Evolutionary conservation across 2,113 vertebrate species (phyloP).

Genomic region (Choloepus hoffmanni): DNA sequence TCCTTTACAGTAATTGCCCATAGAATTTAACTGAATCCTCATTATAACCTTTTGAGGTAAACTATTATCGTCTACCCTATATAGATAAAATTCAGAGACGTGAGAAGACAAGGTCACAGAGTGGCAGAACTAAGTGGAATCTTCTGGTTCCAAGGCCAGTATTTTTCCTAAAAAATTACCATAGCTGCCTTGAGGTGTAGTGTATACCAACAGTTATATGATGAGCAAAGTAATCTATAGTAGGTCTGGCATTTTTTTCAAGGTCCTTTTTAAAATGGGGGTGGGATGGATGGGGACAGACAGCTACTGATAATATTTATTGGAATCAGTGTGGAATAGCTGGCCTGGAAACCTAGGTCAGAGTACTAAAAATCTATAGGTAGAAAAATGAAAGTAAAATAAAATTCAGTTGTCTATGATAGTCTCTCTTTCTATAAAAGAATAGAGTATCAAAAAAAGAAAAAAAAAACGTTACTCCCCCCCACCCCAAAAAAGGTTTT

Average conservation of each 20-base stretch:
- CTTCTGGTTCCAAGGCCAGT: neutral
- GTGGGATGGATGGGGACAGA: neutral
- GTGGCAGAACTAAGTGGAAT: constrained; percentile 12
- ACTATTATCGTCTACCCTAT: neutral
- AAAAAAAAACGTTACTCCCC: neutral
- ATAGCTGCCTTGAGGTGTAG: neutral
- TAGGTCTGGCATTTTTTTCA: neutral
- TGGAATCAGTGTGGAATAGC: neutral
- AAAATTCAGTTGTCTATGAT: constrained; percentile 36
- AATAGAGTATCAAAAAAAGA: neutral
- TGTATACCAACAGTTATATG: neutral
- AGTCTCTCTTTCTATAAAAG: neutral
- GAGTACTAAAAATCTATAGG: constrained; percentile 19
- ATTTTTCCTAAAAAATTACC: constrained; percentile 38
- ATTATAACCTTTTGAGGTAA: constrained; percentile 42
- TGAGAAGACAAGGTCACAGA: neutral
- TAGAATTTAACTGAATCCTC: constrained; percentile 19
- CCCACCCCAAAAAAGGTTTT: neutral
- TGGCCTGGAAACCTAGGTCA: neutral
- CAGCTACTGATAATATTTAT: neutral
- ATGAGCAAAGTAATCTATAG: neutral
- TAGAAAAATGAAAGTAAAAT: constrained; percentile 47
- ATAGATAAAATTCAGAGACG: constrained; percentile 38
- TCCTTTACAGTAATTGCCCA: neutral
- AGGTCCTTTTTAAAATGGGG: constrained; percentile 19